Percentiles rank a stretch among this genome's conserved stretches.
phyloP scores from a whole-genome alignment of 2,113 vertebrate genomes.

The Ibidorhyncha struthersii region DNA sequence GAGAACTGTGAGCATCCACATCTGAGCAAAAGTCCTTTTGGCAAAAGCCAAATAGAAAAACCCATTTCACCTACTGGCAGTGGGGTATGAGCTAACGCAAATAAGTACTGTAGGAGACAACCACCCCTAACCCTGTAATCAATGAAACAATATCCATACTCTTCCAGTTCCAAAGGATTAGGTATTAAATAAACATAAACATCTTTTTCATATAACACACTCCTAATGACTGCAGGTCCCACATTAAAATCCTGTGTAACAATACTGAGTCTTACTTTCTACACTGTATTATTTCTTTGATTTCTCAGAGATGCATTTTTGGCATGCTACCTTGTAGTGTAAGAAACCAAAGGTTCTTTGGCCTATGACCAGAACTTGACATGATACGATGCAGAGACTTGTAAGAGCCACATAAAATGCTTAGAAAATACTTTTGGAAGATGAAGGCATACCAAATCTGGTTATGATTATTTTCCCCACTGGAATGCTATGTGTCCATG shows the following conservation, averaged over 20 bases:
- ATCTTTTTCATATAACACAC: background rate
- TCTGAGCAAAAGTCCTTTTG: background rate
- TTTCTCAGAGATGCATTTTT: background rate
- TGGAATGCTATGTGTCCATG: background rate
- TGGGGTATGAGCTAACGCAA: background rate
- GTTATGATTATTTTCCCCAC: slow-evolving; percentile 36
- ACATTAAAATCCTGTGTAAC: background rate
- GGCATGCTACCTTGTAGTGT: background rate
- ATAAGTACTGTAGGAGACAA: background rate
- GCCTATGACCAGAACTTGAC: slow-evolving; percentile 3
- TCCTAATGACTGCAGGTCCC: background rate
- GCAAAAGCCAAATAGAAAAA: background rate
- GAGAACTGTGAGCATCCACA: background rate
- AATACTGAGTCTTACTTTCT: background rate
- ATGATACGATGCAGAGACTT: background rate
- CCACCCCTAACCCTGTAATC: background rate
- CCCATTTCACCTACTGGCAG: background rate
- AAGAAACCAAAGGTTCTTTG: background rate
- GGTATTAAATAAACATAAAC: background rate
- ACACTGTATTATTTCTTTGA: background rate
- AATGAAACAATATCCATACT: background rate
- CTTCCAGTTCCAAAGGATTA: background rate
- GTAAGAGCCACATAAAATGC: slow-evolving; percentile 14
- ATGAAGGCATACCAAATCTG: slow-evolving; percentile 56
- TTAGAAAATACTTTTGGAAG: slow-evolving; percentile 35